phyloP scores from a whole-genome alignment of 1,140 invertebrate genomes.

The Globodera rostochiensis region DNA sequence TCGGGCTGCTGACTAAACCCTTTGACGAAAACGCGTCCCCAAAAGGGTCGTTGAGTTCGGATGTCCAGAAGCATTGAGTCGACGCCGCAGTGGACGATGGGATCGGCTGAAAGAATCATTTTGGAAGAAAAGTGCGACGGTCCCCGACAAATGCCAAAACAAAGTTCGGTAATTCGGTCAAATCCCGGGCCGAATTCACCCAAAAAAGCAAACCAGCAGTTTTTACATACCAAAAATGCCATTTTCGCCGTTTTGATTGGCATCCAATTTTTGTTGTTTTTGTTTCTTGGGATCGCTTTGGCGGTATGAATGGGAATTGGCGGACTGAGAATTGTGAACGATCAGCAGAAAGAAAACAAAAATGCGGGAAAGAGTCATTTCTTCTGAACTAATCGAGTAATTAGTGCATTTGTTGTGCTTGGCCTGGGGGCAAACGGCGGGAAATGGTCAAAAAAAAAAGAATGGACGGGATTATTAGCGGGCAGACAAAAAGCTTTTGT shows the following conservation, averaged over 20 bases:
- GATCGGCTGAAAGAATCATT: constrained; percentile 36
- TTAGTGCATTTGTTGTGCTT: not conserved
- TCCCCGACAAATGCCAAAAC: not conserved
- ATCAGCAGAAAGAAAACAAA: not conserved
- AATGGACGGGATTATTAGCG: not conserved
- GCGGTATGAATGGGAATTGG: not conserved
- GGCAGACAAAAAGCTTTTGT: not conserved
- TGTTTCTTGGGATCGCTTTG: not conserved
- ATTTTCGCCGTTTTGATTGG: not conserved
- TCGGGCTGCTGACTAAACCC: constrained; percentile 50
- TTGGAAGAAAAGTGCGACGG: not conserved
- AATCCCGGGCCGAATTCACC: not conserved
- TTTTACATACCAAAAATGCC: not conserved
- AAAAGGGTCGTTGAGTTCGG: constrained; percentile 52
- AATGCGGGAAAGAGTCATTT: not conserved
- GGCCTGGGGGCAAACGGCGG: not conserved
- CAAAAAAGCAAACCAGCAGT: not conserved
- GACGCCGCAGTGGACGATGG: constrained; percentile 41
- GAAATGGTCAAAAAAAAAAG: not conserved
- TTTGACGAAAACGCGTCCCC: constrained; percentile 62
- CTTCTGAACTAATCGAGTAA: not conserved
- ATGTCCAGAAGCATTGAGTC: constrained; percentile 41
- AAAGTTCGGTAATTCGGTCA: too few relatives aligned
- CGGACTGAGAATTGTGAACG: not conserved
- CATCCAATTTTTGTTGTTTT: too few relatives aligned